phyloP scores from a whole-genome alignment of 2,113 vertebrate genomes.

The Petromus typicus region DNA sequence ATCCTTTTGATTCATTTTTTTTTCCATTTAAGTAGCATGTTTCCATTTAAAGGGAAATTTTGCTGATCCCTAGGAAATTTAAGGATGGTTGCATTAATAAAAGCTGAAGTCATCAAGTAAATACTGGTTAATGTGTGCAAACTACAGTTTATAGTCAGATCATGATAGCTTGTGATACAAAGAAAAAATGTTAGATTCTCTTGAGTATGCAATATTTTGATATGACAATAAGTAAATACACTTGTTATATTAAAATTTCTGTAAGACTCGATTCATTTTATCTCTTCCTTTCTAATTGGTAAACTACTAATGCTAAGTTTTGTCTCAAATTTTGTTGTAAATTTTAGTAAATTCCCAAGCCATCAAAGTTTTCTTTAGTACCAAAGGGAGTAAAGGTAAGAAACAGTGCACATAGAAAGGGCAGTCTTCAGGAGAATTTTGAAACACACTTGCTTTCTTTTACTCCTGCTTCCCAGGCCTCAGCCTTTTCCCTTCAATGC shows the following conservation, averaged over 20 bases:
- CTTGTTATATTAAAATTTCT: background rate
- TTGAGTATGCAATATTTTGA: background rate
- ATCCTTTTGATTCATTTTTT: slow-evolving; percentile 68
- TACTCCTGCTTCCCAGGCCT: background rate
- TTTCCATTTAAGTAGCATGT: slow-evolving; percentile 57
- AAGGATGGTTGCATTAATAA: slow-evolving; percentile 72
- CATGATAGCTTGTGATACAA: background rate
- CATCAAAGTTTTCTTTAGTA: background rate
- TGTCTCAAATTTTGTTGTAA: background rate
- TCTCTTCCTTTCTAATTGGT: background rate
- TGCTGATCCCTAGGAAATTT: slow-evolving; percentile 58
- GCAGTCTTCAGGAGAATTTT: background rate
- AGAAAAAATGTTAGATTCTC: background rate
- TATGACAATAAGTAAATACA: background rate
- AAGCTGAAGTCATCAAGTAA: background rate
- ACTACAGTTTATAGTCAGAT: background rate
- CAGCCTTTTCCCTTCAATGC: background rate
- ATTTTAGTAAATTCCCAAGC: background rate
- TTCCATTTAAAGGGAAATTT: slow-evolving; percentile 45
- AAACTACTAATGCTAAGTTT: background rate
- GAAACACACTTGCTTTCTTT: background rate
- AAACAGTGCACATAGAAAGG: background rate
- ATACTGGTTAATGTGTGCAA: slow-evolving; percentile 24
- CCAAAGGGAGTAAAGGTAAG: background rate
- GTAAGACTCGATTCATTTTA: background rate